phyloP scores from a whole-genome alignment of 2,888 invertebrate species.

The Leptura quadrifasciata region DNA sequence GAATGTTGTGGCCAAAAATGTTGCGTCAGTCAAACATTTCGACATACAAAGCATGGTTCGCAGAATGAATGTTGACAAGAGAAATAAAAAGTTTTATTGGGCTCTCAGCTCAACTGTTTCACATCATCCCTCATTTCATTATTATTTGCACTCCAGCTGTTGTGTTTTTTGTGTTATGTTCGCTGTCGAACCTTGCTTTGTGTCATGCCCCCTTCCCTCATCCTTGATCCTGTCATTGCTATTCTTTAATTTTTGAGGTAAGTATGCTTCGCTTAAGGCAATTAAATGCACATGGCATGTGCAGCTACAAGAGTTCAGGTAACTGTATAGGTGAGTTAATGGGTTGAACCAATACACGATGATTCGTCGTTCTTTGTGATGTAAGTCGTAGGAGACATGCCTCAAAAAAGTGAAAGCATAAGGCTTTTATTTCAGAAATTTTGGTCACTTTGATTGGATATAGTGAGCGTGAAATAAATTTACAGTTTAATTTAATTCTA shows the following conservation, averaged over 20 bases:
- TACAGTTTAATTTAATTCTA: no score
- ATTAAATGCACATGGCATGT: not conserved
- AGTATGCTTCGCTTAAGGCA: conserved; percentile 57
- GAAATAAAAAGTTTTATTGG: conserved; percentile 69
- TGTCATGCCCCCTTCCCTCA: conserved; percentile 66
- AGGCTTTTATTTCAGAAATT: no score
- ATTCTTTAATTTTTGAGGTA: conserved; percentile 56
- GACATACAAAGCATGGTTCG: conserved; percentile 74
- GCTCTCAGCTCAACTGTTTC: conserved; percentile 70
- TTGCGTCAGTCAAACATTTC: conserved; percentile 45
- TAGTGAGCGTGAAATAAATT: no score
- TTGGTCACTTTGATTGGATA: no score
- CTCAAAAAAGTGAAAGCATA: no score
- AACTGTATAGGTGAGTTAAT: not conserved
- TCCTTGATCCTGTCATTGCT: conserved; percentile 53
- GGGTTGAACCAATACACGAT: no score
- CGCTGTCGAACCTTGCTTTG: conserved; percentile 75
- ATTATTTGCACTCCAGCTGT: conserved; percentile 61
- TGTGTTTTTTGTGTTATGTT: conserved; percentile 64
- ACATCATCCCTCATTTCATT: conserved; percentile 63
- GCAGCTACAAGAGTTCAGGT: not conserved
- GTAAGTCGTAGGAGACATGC: no score
- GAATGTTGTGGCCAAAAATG: conserved; percentile 56
- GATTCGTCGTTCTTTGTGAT: no score
- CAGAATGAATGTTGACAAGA: conserved; percentile 43